These are phyloP conservation scores for Cheirogaleus medius DNA, from an alignment of 2,113 vertebrate genomes.

Conservation along the genomic window DNA sequence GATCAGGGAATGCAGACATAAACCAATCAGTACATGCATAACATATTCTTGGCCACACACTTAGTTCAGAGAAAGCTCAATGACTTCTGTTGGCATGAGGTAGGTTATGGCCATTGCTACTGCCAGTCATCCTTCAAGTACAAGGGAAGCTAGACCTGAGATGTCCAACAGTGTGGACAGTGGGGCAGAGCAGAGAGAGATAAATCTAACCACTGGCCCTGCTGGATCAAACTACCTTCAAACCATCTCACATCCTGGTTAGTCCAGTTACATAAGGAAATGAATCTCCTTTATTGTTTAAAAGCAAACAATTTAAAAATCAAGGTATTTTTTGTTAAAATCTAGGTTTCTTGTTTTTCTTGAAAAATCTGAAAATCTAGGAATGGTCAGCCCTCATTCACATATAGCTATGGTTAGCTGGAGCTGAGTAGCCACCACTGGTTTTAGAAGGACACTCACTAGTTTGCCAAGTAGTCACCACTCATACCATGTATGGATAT, in stretches of 20 bases:
- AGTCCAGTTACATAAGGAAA: background rate
- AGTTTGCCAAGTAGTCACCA: background rate
- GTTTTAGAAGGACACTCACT: background rate
- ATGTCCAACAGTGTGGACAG: background rate
- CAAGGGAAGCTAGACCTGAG: background rate
- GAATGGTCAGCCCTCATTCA: background rate
- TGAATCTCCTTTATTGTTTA: background rate
- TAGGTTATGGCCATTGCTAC: background rate
- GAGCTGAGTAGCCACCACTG: background rate
- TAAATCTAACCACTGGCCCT: background rate
- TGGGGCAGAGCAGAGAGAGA: background rate
- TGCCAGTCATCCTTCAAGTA: background rate
- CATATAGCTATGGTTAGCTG: background rate
- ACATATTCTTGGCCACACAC: background rate
- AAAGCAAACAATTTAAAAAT: conserved; percentile 24
- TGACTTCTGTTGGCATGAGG: background rate
- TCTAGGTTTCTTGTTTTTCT: background rate
- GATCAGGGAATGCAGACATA: background rate
- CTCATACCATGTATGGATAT: background rate
- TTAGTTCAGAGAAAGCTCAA: background rate
- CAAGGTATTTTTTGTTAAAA: conserved; percentile 1
- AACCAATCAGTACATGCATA: background rate
- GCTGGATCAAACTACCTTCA: background rate
- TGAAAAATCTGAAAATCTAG: conserved; percentile 4
- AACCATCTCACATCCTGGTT: background rate